Conservation (phyloP, 2,888 invertebrate genomes). For the Eupeodes latifasciatus region DNA sequence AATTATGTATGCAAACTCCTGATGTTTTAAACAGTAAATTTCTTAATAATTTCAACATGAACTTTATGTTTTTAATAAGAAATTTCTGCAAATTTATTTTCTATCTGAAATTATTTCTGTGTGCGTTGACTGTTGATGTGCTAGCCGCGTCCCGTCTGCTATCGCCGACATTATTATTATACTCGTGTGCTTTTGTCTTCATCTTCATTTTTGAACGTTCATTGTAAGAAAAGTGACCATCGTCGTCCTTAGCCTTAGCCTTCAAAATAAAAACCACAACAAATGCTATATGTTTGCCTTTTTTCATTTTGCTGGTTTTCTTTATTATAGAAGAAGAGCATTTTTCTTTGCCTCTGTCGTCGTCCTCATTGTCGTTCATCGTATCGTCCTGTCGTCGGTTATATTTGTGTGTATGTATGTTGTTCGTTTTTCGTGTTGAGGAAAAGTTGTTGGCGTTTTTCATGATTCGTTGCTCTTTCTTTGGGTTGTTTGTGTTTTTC, state of each 20-base stretch:
- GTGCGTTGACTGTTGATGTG: not conserved
- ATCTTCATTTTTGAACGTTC: not conserved
- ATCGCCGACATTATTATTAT: too few relatives aligned
- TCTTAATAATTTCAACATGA: not conserved
- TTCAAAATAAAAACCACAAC: constrained; percentile 11
- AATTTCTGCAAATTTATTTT: not conserved
- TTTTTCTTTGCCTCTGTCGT: not conserved
- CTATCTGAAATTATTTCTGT: not conserved
- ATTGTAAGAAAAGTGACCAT: constrained; percentile 1
- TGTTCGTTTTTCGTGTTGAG: constrained; percentile 1
- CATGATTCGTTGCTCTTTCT: not conserved
- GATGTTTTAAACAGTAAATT: not conserved
- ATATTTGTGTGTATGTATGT: not conserved
- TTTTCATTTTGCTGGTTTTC: not conserved
- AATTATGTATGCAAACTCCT: not conserved
- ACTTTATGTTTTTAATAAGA: not conserved
- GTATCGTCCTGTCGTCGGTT: not conserved
- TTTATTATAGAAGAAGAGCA: constrained; percentile 9
- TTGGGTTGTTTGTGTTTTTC: constrained; percentile 31
- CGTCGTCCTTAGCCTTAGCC: not conserved
- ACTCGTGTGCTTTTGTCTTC: not conserved
- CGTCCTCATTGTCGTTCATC: not conserved
- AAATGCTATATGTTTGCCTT: not conserved
- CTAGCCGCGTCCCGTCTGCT: not conserved
- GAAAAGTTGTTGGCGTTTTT: constrained; percentile 12